Conservation (phyloP, 1,140 invertebrate species). For the Homalodisca vitripennis region DNA sequence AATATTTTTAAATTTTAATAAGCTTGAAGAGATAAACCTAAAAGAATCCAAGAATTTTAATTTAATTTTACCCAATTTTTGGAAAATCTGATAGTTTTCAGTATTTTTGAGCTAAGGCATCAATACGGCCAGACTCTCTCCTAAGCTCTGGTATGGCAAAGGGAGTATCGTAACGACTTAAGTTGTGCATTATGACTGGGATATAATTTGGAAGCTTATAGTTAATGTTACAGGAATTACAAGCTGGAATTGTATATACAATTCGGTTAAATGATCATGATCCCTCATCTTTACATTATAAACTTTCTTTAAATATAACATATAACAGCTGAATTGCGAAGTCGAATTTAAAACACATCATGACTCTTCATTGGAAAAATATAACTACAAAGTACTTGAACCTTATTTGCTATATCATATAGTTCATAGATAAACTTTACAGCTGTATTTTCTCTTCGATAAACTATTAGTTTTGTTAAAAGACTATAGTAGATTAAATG, state of each 20-base stretch:
- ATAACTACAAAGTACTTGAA: neutral
- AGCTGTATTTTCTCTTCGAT: too few relatives aligned
- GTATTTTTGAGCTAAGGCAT: neutral
- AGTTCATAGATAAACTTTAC: neutral
- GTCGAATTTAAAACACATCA: neutral
- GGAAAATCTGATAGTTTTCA: too few relatives aligned
- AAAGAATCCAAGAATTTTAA: neutral
- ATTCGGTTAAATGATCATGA: constrained; percentile 37
- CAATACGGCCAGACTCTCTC: neutral
- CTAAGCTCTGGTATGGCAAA: constrained; percentile 31
- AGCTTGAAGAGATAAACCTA: neutral
- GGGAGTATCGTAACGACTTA: constrained; percentile 34
- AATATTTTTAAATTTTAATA: neutral
- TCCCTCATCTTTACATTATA: constrained; percentile 32
- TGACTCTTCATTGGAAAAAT: neutral
- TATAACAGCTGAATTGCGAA: neutral
- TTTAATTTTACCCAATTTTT: constrained; percentile 15
- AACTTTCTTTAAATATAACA: neutral
- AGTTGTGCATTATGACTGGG: constrained; percentile 36
- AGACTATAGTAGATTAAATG: neutral
- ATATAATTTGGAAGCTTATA: constrained; percentile 26
- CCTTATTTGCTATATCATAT: neutral
- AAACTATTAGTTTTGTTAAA: neutral
- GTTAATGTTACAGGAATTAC: constrained; percentile 36
- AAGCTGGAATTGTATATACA: constrained; percentile 22